Base-by-base conservation (phyloP, 2,888 invertebrate genomes). In the Drosophila multiciliata region DNA sequence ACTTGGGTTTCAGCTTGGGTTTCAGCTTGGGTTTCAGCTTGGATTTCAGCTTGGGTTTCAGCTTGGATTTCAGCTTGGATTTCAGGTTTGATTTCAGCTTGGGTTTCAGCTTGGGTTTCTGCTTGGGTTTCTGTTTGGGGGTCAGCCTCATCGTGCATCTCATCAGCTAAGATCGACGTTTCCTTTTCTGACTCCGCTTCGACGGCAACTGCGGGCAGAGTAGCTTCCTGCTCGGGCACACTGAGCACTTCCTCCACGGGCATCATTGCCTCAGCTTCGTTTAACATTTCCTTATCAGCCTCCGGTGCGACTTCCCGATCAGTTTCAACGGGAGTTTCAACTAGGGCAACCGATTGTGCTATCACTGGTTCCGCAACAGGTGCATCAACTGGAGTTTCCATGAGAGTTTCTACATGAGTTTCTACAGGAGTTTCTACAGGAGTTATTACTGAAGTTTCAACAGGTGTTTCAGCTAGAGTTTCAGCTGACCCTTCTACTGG, bases 181-280 rank as follows among this genome's bases (percentile, higher is more conserved):
- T n/a, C 49, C 20, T 69, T 67, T 15, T 50, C 40, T 0, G 66
- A 11, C 33, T 66, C 66, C 17, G 26, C 29, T 26, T 67, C 54
- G 26, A 29, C 54, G 33, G 38, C 58, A n/a, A 29, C 57, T 65
- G 33, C 54, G 7, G 53, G 42, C n/a, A 40, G 9, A 20, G 11
- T 12, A 20, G 23, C 35, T 38, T 40, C 59, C 45, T 40, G 50
- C 20, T n/a, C 70, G 12, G 70, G 69, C 50, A 36, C 12, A 26
- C 11, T 52, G 3, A 32, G 15, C 9, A 29, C 2, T 50, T 73
- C 59, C 20, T 73, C 50, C 15, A 45, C 40, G 3, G 61, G 57
- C 48, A 54, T 48, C 26, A 55, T n/a, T 38, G 23, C 6, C 20
- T 58, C 73, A 1, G 42, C 57, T 23, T 36, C 60, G 32, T 48